phyloP scores from a whole-genome alignment of 2,888 invertebrate species.

The Stenolophus ochropezus region DNA sequence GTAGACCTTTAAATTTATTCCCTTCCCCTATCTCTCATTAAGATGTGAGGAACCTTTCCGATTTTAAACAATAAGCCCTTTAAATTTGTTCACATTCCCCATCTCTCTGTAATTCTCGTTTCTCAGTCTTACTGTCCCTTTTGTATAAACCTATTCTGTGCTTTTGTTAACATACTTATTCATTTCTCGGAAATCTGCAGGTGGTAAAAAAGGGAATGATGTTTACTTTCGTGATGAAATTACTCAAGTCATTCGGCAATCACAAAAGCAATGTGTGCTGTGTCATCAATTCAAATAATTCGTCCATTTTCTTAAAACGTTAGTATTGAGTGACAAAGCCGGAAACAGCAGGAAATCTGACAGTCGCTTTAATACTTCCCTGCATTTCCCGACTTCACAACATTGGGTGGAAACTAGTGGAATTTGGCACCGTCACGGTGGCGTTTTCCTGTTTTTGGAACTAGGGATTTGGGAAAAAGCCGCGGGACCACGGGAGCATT shows the following conservation, averaged over 20 bases:
- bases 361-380: conserved; percentile 33
- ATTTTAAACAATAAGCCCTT: too few relatives aligned
- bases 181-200: not conserved
- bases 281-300: conserved; percentile 44
- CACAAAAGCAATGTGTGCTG: conserved; percentile 10
- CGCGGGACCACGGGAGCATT: conserved; percentile 9
- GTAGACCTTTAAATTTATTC: too few relatives aligned
- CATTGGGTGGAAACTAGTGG: conserved; percentile 21
- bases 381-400: conserved; percentile 6
- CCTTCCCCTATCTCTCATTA: too few relatives aligned
- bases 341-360: conserved; percentile 30
- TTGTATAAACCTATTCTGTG: too few relatives aligned
- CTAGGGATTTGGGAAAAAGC: conserved; percentile 40
- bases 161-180: too few relatives aligned
- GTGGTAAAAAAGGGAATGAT: conserved; percentile 1
- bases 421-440: conserved; percentile 21
- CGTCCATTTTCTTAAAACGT: conserved; percentile 33
- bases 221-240: conserved; percentile 32
- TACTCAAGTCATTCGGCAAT: conserved; percentile 2
- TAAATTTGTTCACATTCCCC: too few relatives aligned
- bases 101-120: too few relatives aligned
- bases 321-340: conserved; percentile 20
- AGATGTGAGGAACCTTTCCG: too few relatives aligned
- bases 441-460: not conserved
- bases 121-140: too few relatives aligned